phyloP scores from a whole-genome alignment of 2,888 invertebrate genomes.

The Polylopha cassiicola region DNA sequence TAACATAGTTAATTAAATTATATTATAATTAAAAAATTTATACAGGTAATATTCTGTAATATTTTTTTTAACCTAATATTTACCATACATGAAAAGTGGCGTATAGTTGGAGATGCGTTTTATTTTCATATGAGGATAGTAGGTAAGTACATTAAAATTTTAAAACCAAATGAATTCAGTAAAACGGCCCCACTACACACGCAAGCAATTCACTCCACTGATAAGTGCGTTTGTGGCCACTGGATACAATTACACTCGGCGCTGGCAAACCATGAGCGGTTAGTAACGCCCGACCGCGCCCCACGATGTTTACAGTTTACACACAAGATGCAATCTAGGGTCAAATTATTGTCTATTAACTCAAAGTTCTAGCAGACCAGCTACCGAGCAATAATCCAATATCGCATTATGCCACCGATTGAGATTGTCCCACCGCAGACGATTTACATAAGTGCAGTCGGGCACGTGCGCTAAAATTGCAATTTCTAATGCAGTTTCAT shows the following conservation, averaged over 20 bases:
- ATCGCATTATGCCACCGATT: slow-evolving; percentile 44
- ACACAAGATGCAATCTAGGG: slow-evolving; percentile 40
- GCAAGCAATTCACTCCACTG: slow-evolving; percentile 1
- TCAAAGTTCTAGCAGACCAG: slow-evolving; percentile 28
- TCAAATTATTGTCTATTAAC: slow-evolving; percentile 38
- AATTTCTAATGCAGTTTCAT: slow-evolving; percentile 32
- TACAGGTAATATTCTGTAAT: no score
- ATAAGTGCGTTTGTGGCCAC: slow-evolving; percentile 8
- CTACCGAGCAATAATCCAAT: slow-evolving; percentile 39
- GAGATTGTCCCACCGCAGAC: slow-evolving; percentile 40
- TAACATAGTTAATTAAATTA: no score
- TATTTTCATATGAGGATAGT: no score
- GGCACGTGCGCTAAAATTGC: slow-evolving; percentile 40
- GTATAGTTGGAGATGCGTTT: no score
- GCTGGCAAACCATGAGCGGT: slow-evolving; percentile 10
- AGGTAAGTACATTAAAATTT: no score
- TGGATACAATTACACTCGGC: slow-evolving; percentile 11
- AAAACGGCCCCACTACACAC: background rate
- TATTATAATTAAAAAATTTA: no score
- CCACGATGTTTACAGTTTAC: slow-evolving; percentile 24
- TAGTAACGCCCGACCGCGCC: background rate
- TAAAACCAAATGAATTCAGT: no score
- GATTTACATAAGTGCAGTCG: slow-evolving; percentile 52
- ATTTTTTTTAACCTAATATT: no score
- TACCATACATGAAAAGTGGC: no score